phyloP scores from a whole-genome alignment of 2,888 invertebrate species.

The Campoplex nolae region DNA sequence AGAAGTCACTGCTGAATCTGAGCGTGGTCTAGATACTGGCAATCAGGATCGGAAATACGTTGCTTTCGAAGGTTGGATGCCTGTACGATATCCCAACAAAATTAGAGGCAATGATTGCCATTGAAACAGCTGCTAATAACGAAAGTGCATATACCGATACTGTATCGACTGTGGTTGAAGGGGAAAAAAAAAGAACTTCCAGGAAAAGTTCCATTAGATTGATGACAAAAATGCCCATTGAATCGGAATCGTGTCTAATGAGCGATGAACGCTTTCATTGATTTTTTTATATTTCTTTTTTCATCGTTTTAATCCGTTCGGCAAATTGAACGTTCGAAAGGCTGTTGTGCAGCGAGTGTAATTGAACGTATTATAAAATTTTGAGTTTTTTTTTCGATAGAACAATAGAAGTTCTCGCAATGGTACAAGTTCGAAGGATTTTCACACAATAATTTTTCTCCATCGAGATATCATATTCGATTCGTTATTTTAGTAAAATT shows the following conservation, averaged over 20 bases:
- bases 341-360: background rate
- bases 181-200: background rate
- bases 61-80: background rate
- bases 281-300: background rate
- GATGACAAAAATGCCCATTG: no score
- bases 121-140: background rate
- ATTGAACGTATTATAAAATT: background rate
- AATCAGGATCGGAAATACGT: background rate
- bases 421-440: background rate
- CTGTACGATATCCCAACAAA: background rate
- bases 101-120: background rate
- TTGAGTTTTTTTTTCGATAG: background rate
- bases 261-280: background rate
- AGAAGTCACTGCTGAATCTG: slow-evolving; percentile 5
- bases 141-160: background rate
- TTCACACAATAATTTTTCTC: background rate
- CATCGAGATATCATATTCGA: background rate
- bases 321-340: background rate
- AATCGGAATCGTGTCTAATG: background rate
- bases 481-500: slow-evolving; percentile 32
- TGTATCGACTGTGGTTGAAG: background rate
- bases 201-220: background rate
- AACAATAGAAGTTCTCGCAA: background rate
- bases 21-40: background rate
- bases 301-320: no score